A percentile compares a stretch with the other conserved stretches of the same genome.
Conservation (phyloP, 2,113 vertebrate species). For the Hydrochoerus hydrochaeris region DNA sequence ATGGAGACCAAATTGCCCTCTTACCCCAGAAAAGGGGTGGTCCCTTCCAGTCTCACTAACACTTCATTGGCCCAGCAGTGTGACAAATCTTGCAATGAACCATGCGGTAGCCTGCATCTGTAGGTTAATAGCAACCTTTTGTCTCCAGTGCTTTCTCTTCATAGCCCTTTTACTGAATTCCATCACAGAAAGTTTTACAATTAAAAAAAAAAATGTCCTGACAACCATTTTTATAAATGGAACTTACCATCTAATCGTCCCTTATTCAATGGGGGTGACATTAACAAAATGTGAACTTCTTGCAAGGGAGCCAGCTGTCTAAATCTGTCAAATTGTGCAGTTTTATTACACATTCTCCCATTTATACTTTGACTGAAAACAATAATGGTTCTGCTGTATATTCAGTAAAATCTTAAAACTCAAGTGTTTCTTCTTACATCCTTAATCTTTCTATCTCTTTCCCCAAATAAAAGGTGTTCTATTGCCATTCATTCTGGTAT, state of each 20-base stretch:
- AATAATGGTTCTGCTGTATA: conserved; percentile 75
- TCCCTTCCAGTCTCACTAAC: conserved; percentile 85
- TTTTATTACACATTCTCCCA: conserved; percentile 84
- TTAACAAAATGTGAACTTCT: conserved; percentile 86
- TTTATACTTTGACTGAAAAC: conserved; percentile 79
- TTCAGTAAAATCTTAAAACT: conserved; percentile 75
- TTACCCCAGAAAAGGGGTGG: conserved; percentile 89
- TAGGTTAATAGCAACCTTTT: conserved; percentile 90
- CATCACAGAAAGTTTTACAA: conserved; percentile 89
- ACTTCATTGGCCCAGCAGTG: conserved; percentile 89
- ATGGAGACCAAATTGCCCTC: conserved; percentile 91
- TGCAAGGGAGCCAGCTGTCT: conserved; percentile 87
- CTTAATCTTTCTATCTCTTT: conserved; percentile 74
- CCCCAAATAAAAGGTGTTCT: conserved; percentile 66
- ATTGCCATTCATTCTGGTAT: not conserved
- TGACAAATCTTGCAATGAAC: conserved; percentile 90
- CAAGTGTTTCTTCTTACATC: conserved; percentile 63
- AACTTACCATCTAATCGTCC: conserved; percentile 88
- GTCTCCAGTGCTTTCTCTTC: conserved; percentile 87
- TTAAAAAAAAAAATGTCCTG: conserved; percentile 88
- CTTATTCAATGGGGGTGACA: conserved; percentile 87
- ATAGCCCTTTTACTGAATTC: conserved; percentile 87
- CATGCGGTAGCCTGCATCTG: conserved; percentile 85
- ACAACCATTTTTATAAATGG: conserved; percentile 88
- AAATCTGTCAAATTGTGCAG: conserved; percentile 84